Evolutionary conservation across 2,797 vertebrate species (phyloP).

Genomic region (Microctenopoma stevenorrisi): DNA sequence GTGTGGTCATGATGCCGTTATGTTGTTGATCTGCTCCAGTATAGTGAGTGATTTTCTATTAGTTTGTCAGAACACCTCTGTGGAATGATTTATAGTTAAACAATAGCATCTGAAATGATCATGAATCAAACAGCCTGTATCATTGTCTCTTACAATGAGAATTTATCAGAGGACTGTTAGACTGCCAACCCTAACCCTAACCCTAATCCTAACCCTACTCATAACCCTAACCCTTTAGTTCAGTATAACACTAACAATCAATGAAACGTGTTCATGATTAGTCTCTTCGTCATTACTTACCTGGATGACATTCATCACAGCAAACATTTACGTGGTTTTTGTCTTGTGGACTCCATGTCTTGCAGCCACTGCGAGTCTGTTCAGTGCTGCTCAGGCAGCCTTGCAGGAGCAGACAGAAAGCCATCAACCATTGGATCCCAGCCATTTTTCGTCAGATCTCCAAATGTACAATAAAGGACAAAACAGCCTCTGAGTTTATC

Average conservation of each 20-base stretch:
- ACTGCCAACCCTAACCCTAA: neutral
- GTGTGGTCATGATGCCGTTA: no score
- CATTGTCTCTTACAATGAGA: neutral
- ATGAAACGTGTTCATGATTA: fast-evolving
- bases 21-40: neutral
- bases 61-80: no score
- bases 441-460: conserved; percentile 53
- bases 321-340: conserved; percentile 3
- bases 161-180: neutral
- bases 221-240: neutral
- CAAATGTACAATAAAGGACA: neutral
- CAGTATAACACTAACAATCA: neutral
- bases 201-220: no score
- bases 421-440: conserved; percentile 22
- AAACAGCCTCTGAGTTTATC: conserved; percentile 12
- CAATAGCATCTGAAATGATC: neutral
- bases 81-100: no score
- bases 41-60: no score
- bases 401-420: conserved; percentile 44
- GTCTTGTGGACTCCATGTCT: fast-evolving
- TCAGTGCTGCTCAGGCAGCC: conserved; percentile 9
- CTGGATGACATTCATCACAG: conserved; percentile 70
- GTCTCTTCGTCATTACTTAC: conserved; percentile 51
- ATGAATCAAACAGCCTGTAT: neutral
- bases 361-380: conserved; percentile 49